phyloP scores from a whole-genome alignment of 2,113 vertebrate genomes.

The Paramisgurnus dabryanus region DNA sequence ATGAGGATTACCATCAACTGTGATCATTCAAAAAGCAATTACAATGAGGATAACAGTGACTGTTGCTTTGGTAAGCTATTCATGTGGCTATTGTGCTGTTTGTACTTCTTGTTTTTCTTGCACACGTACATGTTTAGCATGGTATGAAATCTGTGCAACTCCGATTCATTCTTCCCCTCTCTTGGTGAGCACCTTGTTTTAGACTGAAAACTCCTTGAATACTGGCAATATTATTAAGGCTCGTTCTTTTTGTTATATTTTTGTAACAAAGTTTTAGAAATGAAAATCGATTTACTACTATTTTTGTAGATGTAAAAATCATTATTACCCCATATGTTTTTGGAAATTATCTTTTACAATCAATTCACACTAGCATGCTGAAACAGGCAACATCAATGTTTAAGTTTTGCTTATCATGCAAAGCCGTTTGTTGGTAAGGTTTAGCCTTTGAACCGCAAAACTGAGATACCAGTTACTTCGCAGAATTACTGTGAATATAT shows the following conservation, averaged over 20 bases:
- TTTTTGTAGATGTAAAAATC: slow-evolving; percentile 69
- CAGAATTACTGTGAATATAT: slow-evolving; percentile 54
- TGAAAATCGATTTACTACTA: slow-evolving; percentile 59
- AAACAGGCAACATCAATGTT: neutral
- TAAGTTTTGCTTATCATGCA: slow-evolving; percentile 13
- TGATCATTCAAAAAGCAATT: neutral
- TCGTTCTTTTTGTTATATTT: slow-evolving; percentile 81
- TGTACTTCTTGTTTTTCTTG: slow-evolving; percentile 39
- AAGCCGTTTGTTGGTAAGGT: slow-evolving; percentile 29
- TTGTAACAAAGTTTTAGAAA: slow-evolving; percentile 65
- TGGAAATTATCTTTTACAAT: slow-evolving; percentile 8
- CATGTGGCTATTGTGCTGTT: slow-evolving; percentile 64
- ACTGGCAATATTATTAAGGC: slow-evolving; percentile 89
- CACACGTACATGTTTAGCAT: slow-evolving; percentile 40
- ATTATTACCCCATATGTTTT: slow-evolving; percentile 30
- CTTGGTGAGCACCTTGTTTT: slow-evolving; percentile 79
- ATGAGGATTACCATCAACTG: slow-evolving; percentile 8
- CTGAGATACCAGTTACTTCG: slow-evolving; percentile 50
- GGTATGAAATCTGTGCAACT: slow-evolving; percentile 58
- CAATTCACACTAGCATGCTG: slow-evolving; percentile 22
- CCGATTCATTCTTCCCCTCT: slow-evolving; percentile 56
- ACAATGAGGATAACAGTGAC: neutral
- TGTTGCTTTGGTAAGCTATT: slow-evolving; percentile 36
- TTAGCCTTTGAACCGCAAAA: slow-evolving; percentile 43
- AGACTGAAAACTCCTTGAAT: slow-evolving; percentile 76